These are phyloP conservation scores for Labeo calbasu DNA, from an alignment of 2,797 vertebrate species.

Conservation along the genomic window DNA sequence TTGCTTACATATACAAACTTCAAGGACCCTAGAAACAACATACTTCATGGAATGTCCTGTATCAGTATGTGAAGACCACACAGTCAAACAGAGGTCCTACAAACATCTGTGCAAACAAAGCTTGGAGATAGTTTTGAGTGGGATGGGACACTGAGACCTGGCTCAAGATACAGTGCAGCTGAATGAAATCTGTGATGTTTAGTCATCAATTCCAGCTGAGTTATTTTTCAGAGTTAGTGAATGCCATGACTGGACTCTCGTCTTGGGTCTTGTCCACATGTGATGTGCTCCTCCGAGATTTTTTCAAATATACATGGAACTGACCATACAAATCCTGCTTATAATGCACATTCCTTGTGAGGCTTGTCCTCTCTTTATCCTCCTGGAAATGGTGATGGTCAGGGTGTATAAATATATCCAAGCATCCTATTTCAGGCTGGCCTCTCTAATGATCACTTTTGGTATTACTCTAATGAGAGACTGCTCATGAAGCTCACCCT, in stretches of 20 bases:
- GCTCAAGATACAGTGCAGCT: conserved; percentile 10
- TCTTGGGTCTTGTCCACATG: conserved; percentile 4
- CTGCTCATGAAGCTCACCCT: conserved; percentile 63
- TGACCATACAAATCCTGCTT: conserved; percentile 1
- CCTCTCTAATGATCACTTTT: conserved; percentile 67
- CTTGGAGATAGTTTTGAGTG: background rate
- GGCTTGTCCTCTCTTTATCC: conserved; percentile 6
- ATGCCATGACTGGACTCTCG: background rate
- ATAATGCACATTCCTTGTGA: conserved; percentile 1
- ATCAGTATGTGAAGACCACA: conserved; percentile 57
- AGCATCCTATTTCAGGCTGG: conserved; percentile 60
- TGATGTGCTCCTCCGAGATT: background rate
- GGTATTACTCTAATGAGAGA: conserved; percentile 68
- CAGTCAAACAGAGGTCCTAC: conserved; percentile 61
- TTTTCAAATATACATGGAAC: conserved; percentile 22
- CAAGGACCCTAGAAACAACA: background rate
- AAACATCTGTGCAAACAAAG: conserved; percentile 72
- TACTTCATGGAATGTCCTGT: conserved; percentile 60
- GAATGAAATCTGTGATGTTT: background rate
- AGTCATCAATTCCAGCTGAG: conserved; percentile 2
- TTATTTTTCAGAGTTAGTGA: conserved; percentile 18
- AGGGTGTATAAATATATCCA: conserved; percentile 50
- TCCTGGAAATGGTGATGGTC: conserved; percentile 39
- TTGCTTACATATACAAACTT: conserved; percentile 11
- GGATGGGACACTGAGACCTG: conserved; percentile 1